These are phyloP conservation scores for Bungarus multicinctus DNA, from an alignment of 2,113 vertebrate genomes.

Conservation along the genomic window DNA sequence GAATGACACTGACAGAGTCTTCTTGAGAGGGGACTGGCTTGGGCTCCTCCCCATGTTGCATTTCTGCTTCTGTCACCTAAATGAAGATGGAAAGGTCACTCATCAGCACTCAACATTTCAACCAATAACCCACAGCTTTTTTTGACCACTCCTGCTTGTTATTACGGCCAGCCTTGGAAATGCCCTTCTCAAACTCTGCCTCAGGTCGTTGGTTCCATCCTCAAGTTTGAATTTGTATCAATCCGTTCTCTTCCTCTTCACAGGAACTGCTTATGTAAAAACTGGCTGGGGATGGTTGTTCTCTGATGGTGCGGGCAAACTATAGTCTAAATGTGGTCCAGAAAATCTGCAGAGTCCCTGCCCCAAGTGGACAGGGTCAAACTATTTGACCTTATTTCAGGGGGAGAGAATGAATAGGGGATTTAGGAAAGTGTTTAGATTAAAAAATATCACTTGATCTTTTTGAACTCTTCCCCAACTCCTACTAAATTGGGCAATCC, in stretches of 20 bases:
- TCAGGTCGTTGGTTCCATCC: not conserved
- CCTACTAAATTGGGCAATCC: not conserved
- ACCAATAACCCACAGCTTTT: too few relatives aligned
- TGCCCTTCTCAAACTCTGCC: not conserved
- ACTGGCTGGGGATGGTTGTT: not conserved
- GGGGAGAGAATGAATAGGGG: not conserved
- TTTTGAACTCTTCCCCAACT: not conserved
- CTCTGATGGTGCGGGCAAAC: not conserved
- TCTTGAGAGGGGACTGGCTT: constrained; percentile 43
- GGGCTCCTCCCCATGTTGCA: constrained; percentile 51
- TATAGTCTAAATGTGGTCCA: not conserved
- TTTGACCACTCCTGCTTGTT: not conserved
- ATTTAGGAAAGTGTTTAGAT: not conserved
- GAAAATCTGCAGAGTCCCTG: not conserved
- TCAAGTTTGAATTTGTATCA: too few relatives aligned
- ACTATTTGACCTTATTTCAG: not conserved
- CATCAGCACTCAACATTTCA: not conserved
- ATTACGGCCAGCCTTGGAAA: not conserved
- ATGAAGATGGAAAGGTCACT: not conserved
- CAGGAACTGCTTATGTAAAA: not conserved
- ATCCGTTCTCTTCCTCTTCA: not conserved
- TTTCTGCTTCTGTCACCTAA: constrained; percentile 67
- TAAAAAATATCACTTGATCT: not conserved
- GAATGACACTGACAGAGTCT: constrained; percentile 38
- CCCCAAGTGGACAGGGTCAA: not conserved